Evolutionary conservation across 2,888 invertebrate species (phyloP), one percentile per base, ranked within the genome.

Genomic region (Cephus runcator): DNA sequence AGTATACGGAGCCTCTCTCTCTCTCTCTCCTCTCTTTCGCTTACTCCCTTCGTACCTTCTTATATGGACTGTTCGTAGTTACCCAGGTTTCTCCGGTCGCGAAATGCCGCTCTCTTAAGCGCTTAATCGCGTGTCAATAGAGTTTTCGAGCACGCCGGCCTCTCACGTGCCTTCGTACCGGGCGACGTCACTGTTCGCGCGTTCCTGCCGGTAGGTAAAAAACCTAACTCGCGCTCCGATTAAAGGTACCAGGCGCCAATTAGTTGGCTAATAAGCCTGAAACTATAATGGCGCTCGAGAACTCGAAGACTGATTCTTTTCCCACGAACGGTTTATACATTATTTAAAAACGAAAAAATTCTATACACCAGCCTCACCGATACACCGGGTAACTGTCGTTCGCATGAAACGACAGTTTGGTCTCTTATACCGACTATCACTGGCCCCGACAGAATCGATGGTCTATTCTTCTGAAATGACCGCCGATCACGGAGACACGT

Each of bases 81-180:
- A 30, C 85, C 87, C 84, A 85, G 81, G 82, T 3, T 73, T 86
- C 85, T 88, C 86, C 85, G 87, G 86, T 82, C 85, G 80, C 81
- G 82, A 83, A 84, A 83, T 79, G 84, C 78, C 79, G 81, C 80
- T 77, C 85, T 85, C 84, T 86, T 85, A 85, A 86, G 83, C 83
- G 85, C 83, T 87, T 86, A 87, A 87, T 86, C 86, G 86, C 83
- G 75, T 80, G 80, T 83, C 84, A 82, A 85, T 85, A 79, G 80
- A 76, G 74, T 76, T 83, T 82, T 80, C 82, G 77, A 74, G 75
- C 40, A 69, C 76, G 69, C 36, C 75, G 40, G 73, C 11, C 56
- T 77, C 73, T 75, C 77, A 77, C 77, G 71, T 77, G 77, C 76
- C 73, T 40, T 68, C 75, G 69, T 71, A 68, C 75, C 40, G 76